A percentile compares a stretch with the other conserved stretches of the same genome.
phyloP scores from a whole-genome alignment of 2,113 vertebrate species.

The Shinisaurus crocodilurus region DNA sequence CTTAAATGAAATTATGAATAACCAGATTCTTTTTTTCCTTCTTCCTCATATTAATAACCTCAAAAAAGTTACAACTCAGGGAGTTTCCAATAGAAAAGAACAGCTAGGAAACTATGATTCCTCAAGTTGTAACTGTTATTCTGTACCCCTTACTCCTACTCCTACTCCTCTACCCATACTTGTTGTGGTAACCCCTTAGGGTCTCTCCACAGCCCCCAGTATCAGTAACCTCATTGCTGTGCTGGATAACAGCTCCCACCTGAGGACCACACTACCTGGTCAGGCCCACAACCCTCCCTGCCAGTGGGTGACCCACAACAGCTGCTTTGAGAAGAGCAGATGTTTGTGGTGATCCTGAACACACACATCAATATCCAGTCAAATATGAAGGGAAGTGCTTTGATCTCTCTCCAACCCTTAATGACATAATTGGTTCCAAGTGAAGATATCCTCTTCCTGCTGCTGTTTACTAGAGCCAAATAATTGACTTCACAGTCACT shows the following conservation, averaged over 20 bases:
- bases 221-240: not conserved
- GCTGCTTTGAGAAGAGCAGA: conserved; percentile 14
- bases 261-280: conserved; percentile 7
- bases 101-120: not conserved
- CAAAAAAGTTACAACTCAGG: not conserved
- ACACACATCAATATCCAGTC: conserved; percentile 27
- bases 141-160: too few relatives aligned
- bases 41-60: not conserved
- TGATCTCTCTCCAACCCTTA: conserved; percentile 32
- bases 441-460: conserved; percentile 33
- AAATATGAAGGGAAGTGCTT: conserved; percentile 20
- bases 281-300: not conserved
- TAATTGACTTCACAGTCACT: not conserved
- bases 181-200: not conserved
- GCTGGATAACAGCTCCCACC: not conserved
- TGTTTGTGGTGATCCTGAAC: conserved; percentile 19
- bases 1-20: not conserved
- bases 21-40: not conserved
- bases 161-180: not conserved
- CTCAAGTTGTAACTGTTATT: not conserved
- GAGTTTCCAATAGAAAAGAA: not conserved
- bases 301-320: conserved; percentile 13
- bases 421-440: conserved; percentile 39
- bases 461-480: conserved; percentile 18
- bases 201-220: not conserved